Base-by-base conservation (phyloP, 2,113 vertebrate genomes). In the Elaphurus davidianus region DNA sequence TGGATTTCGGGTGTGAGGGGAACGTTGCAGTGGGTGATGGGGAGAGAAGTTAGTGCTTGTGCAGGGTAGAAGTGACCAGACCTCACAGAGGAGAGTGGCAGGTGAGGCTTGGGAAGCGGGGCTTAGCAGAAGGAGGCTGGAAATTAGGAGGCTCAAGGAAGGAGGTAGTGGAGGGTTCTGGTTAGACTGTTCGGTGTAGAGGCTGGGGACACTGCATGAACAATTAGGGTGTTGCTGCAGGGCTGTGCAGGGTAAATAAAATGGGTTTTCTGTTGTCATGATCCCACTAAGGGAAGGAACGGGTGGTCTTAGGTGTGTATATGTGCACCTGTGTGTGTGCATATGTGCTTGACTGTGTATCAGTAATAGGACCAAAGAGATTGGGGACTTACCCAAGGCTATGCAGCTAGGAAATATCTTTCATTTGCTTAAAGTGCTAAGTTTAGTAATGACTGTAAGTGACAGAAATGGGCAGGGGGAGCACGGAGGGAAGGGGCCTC, bases 301-400 rank as follows among this genome's bases (percentile, higher is more conserved):
- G 16, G 5, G 45, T 30, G 23, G 8, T 25, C 36, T 60, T 27
- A 5, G 7, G 30, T 62, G 28, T 27, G 8, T 27, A 5, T 60
- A 8, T 45, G 28, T 27, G 55, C 11, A 23, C 71, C 23, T 55
- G 4, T n/a, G 55, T 16, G 8, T 25, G 16, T 43, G n/a, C 52
- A 8, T 33, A 13, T 21, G 67, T 54, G 27, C 25, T 3, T 43
- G 55, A 71, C 17, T 60, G 25, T 76, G 36, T 36, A 17, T 45
- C 7, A 43, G 28, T 92, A 81, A 96, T 28, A 92, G 36, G 81
- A 64, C 57, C 17, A 55, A 52, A 91, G 95, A 78, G n/a, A 19
- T 47, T 1, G 19, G 94, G 96, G 96, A 98, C 90, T 98, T 97
- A 98, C 97, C 95, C 96, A 96, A 78, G 92, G 36, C 40, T 25